phyloP scores from a whole-genome alignment of 2,888 invertebrate genomes.

The Drosophila atripex region DNA sequence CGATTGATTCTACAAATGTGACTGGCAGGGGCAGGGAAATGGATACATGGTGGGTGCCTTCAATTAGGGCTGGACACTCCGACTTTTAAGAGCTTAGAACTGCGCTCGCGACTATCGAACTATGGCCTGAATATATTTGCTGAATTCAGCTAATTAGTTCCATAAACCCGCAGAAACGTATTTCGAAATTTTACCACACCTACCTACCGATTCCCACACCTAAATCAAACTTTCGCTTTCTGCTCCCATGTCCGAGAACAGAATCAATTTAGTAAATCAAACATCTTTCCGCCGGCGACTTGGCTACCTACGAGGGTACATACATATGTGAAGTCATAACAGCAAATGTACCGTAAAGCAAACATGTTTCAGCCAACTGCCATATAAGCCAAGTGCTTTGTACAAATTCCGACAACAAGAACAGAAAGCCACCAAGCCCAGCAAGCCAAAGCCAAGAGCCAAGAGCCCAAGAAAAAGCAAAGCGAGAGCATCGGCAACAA shows the following conservation, averaged over 20 bases:
- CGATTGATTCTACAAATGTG: slow-evolving; percentile 72
- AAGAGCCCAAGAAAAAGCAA: neutral
- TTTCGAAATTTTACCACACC: slow-evolving; percentile 19
- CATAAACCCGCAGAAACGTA: neutral
- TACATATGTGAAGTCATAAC: slow-evolving; percentile 70
- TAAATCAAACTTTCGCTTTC: slow-evolving; percentile 32
- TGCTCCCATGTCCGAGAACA: neutral
- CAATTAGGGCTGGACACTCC: slow-evolving; percentile 65
- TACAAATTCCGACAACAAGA: slow-evolving; percentile 58
- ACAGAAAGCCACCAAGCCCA: slow-evolving; percentile 10
- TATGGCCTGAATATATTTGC: slow-evolving; percentile 63
- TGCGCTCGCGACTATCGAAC: slow-evolving; percentile 15
- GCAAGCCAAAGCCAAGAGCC: neutral
- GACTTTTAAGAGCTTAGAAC: slow-evolving; percentile 41
- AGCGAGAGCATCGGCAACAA: neutral
- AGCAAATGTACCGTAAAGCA: slow-evolving; percentile 77
- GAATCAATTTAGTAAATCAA: slow-evolving; percentile 39
- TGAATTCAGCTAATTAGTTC: neutral
- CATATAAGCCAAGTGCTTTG: slow-evolving; percentile 65
- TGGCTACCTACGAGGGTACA: slow-evolving; percentile 10
- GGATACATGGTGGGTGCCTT: slow-evolving; percentile 39
- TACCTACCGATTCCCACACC: slow-evolving; percentile 3
- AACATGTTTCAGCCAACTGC: slow-evolving; percentile 66
- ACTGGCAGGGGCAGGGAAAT: neutral
- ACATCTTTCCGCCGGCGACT: neutral